Percentiles rank a stretch among this genome's conserved stretches.
Evolutionary conservation across 2,888 invertebrate species (phyloP).

Genomic region (Folsomia manolachei): DNA sequence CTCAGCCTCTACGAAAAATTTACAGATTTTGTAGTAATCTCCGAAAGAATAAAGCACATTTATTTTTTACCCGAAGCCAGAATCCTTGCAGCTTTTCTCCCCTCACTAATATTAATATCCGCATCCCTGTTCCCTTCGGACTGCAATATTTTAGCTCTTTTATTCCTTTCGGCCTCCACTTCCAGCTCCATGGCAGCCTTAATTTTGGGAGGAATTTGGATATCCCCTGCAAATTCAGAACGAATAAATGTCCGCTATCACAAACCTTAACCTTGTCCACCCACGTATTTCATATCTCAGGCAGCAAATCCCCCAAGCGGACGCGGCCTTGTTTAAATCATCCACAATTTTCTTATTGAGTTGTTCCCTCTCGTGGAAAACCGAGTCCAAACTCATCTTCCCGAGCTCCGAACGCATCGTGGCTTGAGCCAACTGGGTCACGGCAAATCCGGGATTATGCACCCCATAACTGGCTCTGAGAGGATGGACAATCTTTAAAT

Average conservation of each 20-base stretch:
- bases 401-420: conserved; percentile 99
- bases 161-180: conserved; percentile 92
- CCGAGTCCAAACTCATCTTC: conserved; percentile 93
- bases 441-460: conserved; percentile 94
- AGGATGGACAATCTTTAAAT: conserved; percentile 87
- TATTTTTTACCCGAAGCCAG: conserved; percentile 83
- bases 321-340: conserved; percentile 95
- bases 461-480: conserved; percentile 89
- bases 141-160: conserved; percentile 93
- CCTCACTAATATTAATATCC: conserved; percentile 97
- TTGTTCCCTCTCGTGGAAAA: conserved; percentile 93
- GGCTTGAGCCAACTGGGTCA: conserved; percentile 97
- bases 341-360: conserved; percentile 92
- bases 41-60: conserved; percentile 4
- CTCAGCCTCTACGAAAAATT: conserved; percentile 73
- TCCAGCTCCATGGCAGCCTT: conserved; percentile 99
- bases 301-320: conserved; percentile 97
- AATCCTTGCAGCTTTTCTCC: conserved; percentile 85
- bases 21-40: background rate
- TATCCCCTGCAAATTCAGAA: conserved; percentile 65
- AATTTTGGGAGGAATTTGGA: conserved; percentile 81
- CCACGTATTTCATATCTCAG: conserved; percentile 89
- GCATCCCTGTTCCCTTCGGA: conserved; percentile 90
- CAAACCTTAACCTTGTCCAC: conserved; percentile 51
- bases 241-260: background rate